Evolutionary conservation across 2,797 vertebrate genomes (phyloP).

Genomic region (Urocyon cinereoargenteus): DNA sequence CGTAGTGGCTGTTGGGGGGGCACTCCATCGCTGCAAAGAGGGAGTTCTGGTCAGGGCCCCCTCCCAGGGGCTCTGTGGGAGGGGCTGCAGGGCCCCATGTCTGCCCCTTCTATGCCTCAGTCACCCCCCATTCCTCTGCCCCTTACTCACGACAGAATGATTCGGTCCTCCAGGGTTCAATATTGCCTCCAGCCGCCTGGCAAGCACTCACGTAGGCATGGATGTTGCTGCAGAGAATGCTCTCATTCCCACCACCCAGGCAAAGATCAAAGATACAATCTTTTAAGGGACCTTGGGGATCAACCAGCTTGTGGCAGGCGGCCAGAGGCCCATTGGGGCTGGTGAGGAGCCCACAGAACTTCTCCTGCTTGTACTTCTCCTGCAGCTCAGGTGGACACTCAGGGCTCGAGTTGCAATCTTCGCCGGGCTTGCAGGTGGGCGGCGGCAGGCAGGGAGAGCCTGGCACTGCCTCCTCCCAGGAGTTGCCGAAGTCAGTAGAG

Average conservation of each 20-base stretch:
- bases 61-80: not conserved
- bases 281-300: constrained; percentile 71
- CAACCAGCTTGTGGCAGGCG: constrained; percentile 80
- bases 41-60: not conserved
- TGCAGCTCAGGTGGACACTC: constrained; percentile 29
- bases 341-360: constrained; percentile 85
- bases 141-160: constrained; percentile 86
- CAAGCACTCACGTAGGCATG: constrained; percentile 85
- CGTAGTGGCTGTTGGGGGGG: constrained; percentile 90
- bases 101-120: not conserved
- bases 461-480: constrained; percentile 79
- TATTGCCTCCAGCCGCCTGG: constrained; percentile 71
- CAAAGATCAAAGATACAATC: constrained; percentile 85
- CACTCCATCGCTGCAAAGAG: constrained; percentile 88
- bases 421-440: not conserved
- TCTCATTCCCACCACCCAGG: constrained; percentile 24
- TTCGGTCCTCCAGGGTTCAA: constrained; percentile 82
- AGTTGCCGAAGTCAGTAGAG: constrained; percentile 77
- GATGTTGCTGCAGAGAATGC: constrained; percentile 81
- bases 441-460: constrained; percentile 64
- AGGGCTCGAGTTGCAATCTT: not conserved
- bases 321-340: constrained; percentile 76
- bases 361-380: constrained; percentile 64
- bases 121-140: not conserved
- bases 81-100: not conserved